Evolutionary conservation across 2,113 vertebrate genomes (phyloP), one percentile per base, ranked within the genome.

Genomic region (Thamnaconus septentrionalis): DNA sequence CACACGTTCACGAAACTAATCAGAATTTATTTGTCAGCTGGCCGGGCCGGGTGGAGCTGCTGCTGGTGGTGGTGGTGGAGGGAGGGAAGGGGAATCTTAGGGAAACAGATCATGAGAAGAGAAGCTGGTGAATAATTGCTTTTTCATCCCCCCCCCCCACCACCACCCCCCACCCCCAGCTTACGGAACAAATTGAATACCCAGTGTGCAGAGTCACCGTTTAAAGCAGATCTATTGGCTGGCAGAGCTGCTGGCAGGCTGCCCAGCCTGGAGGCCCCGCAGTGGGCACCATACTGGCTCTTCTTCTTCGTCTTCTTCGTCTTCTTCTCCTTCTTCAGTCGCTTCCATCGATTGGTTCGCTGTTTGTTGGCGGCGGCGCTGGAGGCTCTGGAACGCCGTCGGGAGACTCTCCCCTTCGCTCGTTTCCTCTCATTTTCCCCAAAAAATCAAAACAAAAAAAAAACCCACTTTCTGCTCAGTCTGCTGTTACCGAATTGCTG

Each of bases 121-220:
- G 71, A 61, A 78, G 77, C 73, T 87, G 88, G 87, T 89, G 88
- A 91, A 90, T 91, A 91, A 92, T 91, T 90, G 86, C 84, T 88
- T 89, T 91, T 91, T 91, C 83, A 89, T 90, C 87, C 83, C 18
- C 18, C 18, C 18, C 18, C 87, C 83, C 18, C 18, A 1, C 18
- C 18, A 31, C 18, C 18, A 31, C 18, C 18, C 2, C 18, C 18
- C 18, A 31, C 18, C 18, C 18, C 76, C 7, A 63, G 81, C 84
- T 90, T 90, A 90, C 65, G 79, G 88, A 90, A 88, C 90, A 90
- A 90, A 92, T 91, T 90, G 87, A 90, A 91, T 92, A 87, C 89
- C 90, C 80, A 73, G 78, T 81, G 79, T 79, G 66, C 81, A 59
- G 79, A 85, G 85, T 88, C 79, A 53, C 77, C 71, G 55, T 89